These are phyloP conservation scores for Cepaea hortensis DNA, from an alignment of 2,888 invertebrate species.

Conservation along the genomic window DNA sequence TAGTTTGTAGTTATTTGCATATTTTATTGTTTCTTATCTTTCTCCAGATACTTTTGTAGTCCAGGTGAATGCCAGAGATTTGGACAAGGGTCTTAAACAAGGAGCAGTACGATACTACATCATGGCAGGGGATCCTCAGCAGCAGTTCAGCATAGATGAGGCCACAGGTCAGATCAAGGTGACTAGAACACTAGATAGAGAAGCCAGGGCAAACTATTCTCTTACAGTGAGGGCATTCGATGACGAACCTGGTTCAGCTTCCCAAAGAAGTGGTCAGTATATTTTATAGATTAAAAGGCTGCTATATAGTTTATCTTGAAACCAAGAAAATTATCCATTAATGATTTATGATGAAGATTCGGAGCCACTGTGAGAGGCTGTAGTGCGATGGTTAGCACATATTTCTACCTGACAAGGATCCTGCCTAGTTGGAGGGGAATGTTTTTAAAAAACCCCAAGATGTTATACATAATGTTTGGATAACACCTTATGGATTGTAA, in stretches of 20 bases:
- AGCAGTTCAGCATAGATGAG: conserved; percentile 51
- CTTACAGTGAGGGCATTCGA: conserved; percentile 58
- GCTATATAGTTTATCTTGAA: not conserved
- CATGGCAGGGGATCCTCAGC: conserved; percentile 44
- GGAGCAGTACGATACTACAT: conserved; percentile 59
- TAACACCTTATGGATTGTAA: too few relatives aligned
- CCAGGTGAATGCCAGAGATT: conserved; percentile 58
- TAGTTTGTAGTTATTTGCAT: too few relatives aligned
- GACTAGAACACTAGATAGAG: conserved; percentile 55
- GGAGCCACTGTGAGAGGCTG: too few relatives aligned
- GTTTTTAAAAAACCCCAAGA: too few relatives aligned
- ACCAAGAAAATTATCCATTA: too few relatives aligned
- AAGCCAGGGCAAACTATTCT: conserved; percentile 49
- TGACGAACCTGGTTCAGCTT: conserved; percentile 55
- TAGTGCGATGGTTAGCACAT: too few relatives aligned
- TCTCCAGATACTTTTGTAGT: conserved; percentile 52
- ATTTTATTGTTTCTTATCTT: not conserved
- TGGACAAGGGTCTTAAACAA: conserved; percentile 58
- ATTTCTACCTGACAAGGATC: too few relatives aligned
- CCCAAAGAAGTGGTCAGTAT: conserved; percentile 46
- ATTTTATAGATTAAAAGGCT: not conserved
- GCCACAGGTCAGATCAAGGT: conserved; percentile 47
- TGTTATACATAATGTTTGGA: too few relatives aligned
- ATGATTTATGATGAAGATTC: too few relatives aligned
- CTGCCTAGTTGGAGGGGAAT: too few relatives aligned